These are phyloP conservation scores for Myotis pilosus DNA, from an alignment of 2,797 vertebrate species.

Conservation along the genomic window DNA sequence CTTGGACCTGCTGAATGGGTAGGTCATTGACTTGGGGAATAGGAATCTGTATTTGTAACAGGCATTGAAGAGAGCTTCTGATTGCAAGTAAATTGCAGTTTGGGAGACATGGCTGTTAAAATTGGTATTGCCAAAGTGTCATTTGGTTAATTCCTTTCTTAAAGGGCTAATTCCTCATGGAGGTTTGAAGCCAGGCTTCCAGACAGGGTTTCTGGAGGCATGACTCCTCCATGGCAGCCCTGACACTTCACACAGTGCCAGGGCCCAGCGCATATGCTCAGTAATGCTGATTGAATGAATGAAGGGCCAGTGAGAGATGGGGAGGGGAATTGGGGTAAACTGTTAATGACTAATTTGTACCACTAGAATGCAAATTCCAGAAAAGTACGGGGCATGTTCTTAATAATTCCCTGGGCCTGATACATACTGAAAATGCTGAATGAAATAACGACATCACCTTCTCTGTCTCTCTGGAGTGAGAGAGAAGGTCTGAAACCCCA, in stretches of 20 bases:
- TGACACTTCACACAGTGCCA: accelerated
- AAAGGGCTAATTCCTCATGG: not conserved
- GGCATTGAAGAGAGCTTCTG: not conserved
- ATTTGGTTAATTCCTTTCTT: not conserved
- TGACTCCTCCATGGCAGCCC: not conserved
- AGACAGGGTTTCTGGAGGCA: not conserved
- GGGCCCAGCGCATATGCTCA: not conserved
- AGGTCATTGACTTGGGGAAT: not conserved
- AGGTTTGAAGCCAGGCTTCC: not conserved
- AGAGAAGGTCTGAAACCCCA: not conserved
- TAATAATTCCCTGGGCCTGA: not conserved
- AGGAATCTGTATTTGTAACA: not conserved
- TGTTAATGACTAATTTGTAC: not conserved
- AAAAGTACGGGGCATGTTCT: not conserved
- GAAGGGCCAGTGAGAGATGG: not conserved
- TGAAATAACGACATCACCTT: not conserved
- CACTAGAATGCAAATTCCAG: not conserved
- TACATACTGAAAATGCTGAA: not conserved
- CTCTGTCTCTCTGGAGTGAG: not conserved
- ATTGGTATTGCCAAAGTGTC: not conserved
- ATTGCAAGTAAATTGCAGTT: not conserved
- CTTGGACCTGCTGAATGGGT: not conserved
- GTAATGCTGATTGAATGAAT: not conserved
- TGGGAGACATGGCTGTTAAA: not conserved
- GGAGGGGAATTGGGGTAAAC: not conserved